Conservation (phyloP, 2,888 invertebrate species). For the Megastigmus dorsalis region DNA sequence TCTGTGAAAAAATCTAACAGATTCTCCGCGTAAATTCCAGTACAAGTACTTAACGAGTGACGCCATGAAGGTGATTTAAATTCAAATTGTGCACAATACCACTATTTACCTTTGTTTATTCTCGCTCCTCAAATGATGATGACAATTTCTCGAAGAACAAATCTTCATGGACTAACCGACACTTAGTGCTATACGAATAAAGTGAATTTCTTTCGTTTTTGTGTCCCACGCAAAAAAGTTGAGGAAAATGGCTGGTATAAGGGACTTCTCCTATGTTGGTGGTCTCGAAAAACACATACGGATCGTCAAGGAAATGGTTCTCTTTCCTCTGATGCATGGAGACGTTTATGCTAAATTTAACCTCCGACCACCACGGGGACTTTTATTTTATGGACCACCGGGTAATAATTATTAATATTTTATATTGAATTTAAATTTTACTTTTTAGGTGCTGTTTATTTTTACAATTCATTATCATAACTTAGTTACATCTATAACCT, state of each 20-base stretch:
- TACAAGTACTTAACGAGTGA: constrained; percentile 39
- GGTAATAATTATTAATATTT: constrained; percentile 75
- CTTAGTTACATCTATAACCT: no score
- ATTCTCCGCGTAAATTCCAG: constrained; percentile 62
- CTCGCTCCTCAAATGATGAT: background rate
- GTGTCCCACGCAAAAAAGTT: background rate
- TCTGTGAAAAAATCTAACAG: constrained; percentile 58
- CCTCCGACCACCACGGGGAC: constrained; percentile 89
- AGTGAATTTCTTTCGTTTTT: background rate
- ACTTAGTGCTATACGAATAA: background rate
- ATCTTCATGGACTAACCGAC: background rate
- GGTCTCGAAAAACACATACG: constrained; percentile 89
- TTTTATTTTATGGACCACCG: constrained; percentile 93
- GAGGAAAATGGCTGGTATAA: constrained; percentile 50
- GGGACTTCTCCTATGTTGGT: constrained; percentile 78
- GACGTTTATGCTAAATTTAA: constrained; percentile 90
- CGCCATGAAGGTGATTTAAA: constrained; percentile 17
- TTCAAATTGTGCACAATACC: background rate
- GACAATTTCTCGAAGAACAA: background rate
- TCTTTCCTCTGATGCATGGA: constrained; percentile 92
- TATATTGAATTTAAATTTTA: background rate
- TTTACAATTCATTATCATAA: no score
- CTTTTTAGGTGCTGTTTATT: background rate
- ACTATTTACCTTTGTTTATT: background rate
- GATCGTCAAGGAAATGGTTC: constrained; percentile 91